These are phyloP conservation scores for Araneus ventricosus DNA, from an alignment of 1,140 invertebrate genomes.

Conservation along the genomic window DNA sequence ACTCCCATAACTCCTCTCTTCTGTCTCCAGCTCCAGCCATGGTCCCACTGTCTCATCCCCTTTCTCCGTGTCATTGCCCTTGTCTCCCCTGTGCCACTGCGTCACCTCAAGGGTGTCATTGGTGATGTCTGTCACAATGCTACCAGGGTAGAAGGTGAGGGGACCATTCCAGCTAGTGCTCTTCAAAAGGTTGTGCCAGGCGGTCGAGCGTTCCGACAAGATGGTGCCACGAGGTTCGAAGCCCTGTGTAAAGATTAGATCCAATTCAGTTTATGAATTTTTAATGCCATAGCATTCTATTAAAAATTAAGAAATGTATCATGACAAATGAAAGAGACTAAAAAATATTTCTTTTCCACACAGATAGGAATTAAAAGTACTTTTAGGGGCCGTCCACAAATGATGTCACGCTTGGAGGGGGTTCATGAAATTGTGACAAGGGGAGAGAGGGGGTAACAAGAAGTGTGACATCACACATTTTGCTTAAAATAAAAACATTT, in stretches of 20 bases:
- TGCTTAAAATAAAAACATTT: no score
- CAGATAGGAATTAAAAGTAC: no score
- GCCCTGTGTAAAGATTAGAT: conserved; percentile 80
- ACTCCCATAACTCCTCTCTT: conserved; percentile 50
- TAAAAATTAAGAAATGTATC: no score
- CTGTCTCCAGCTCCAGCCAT: conserved; percentile 51
- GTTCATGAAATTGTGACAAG: no score
- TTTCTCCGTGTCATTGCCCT: background rate
- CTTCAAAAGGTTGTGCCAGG: conserved; percentile 91
- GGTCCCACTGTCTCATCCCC: conserved; percentile 21
- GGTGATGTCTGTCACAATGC: conserved; percentile 63
- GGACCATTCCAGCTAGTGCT: conserved; percentile 85
- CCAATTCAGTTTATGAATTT: no score
- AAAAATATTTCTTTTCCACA: background rate
- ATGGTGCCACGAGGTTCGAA: conserved; percentile 94
- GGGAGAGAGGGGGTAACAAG: no score
- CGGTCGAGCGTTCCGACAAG: conserved; percentile 87
- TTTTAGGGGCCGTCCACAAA: no score
- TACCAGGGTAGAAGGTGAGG: conserved; percentile 87
- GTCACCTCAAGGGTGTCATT: conserved; percentile 57
- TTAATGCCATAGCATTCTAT: background rate
- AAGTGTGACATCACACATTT: no score
- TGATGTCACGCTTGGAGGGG: no score
- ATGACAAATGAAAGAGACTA: background rate
- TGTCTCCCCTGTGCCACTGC: conserved; percentile 1